Percentiles rank a stretch among this genome's conserved stretches.
phyloP scores from a whole-genome alignment of 2,888 invertebrate species.

The Steinernema scapterisci region DNA sequence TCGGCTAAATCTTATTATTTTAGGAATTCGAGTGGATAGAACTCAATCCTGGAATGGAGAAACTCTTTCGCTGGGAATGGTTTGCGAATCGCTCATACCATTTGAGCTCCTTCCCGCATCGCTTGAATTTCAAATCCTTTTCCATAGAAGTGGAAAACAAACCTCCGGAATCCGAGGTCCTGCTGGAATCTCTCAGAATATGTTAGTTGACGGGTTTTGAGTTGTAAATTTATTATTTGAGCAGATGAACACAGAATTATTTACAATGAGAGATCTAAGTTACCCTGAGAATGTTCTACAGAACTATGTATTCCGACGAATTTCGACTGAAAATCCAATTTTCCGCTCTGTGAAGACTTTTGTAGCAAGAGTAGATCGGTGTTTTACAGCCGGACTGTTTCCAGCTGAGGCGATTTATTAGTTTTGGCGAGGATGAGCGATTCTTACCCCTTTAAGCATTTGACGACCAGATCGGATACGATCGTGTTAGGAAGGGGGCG shows the following conservation, averaged over 20 bases:
- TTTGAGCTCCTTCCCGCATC: background rate
- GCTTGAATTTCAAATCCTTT: background rate
- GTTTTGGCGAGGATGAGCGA: background rate
- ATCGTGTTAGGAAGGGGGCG: background rate
- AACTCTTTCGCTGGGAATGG: constrained; percentile 24
- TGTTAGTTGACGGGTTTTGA: background rate
- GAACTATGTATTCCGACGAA: background rate
- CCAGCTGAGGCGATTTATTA: background rate
- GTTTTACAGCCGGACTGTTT: background rate
- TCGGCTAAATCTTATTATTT: too few species aligned
- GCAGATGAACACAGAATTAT: background rate
- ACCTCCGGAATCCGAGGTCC: background rate
- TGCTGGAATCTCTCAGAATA: background rate
- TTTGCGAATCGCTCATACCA: constrained; percentile 21
- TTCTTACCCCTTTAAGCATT: background rate
- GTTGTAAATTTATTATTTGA: background rate
- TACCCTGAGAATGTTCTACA: background rate
- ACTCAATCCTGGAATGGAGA: background rate
- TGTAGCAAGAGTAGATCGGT: constrained; percentile 1
- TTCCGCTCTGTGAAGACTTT: background rate
- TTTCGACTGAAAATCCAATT: background rate
- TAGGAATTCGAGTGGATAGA: constrained; percentile 27
- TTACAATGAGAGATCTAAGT: background rate
- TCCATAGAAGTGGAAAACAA: background rate
- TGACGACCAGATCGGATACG: background rate